Evolutionary conservation across 2,888 invertebrate species (phyloP).

Genomic region (Caenorhabditis panamensis): DNA sequence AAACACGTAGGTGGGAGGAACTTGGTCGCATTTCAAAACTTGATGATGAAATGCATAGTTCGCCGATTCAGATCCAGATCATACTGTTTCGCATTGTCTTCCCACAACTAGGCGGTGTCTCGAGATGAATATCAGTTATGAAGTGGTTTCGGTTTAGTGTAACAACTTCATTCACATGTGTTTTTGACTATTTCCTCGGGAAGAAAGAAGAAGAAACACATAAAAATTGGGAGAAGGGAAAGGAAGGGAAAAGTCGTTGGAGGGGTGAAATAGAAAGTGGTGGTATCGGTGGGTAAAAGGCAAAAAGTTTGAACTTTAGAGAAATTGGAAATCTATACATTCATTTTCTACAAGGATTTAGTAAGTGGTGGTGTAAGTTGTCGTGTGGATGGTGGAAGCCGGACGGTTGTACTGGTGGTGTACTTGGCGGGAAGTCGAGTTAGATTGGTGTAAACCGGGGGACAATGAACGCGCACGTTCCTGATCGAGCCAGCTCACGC

Average conservation of each 20-base stretch:
- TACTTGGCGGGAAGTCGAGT: constrained; percentile 29
- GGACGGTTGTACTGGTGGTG: constrained; percentile 56
- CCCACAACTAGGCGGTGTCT: constrained; percentile 38
- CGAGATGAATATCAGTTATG: constrained; percentile 57
- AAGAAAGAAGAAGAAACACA: constrained; percentile 54
- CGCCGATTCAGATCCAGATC: background rate
- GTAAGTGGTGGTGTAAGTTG: constrained; percentile 57
- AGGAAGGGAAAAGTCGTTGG: background rate
- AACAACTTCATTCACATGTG: constrained; percentile 56
- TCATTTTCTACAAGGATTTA: constrained; percentile 30
- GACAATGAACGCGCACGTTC: constrained; percentile 70
- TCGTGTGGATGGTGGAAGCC: constrained; percentile 61
- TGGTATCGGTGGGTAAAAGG: background rate
- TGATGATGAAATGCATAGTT: background rate
- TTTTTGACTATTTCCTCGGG: constrained; percentile 45
- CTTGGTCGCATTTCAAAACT: background rate
- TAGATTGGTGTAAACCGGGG: constrained; percentile 60
- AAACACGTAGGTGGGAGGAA: constrained; percentile 1
- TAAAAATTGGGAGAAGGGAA: constrained; percentile 23
- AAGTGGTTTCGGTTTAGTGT: constrained; percentile 49
- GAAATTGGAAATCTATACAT: constrained; percentile 7
- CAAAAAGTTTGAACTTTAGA: background rate
- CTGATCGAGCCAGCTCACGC: constrained; percentile 75
- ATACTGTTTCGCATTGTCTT: constrained; percentile 13
- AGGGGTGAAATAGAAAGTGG: background rate